Evolutionary conservation across 2,113 vertebrate species (phyloP), one percentile per base, ranked within the genome.

Genomic region (Rhabdomys dilectus): DNA sequence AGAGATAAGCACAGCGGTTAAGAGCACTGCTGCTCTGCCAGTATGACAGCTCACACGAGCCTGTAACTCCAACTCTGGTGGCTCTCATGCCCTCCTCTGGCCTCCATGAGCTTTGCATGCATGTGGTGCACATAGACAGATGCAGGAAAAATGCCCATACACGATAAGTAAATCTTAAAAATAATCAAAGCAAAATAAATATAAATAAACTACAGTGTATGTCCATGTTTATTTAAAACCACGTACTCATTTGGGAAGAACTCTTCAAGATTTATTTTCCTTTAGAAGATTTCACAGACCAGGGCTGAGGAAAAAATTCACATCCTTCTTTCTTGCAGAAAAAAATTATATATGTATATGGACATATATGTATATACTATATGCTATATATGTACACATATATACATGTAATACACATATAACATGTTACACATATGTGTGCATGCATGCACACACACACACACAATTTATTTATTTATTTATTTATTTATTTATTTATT

Each of bases 281-380:
- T 93, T 96, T 39, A 73, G 70, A 96, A 94, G n/a, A 56, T 26
- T 66, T 92, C 24, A 39, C 24, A 62, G 62, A 62, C 36, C 24
- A 62, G 62, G 62, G 34, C 51, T 95, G 56, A 93, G 95, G 88
- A 98, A 88, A 88, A 97, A 51, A 87, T 36, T 72, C 7, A 48
- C 42, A 3, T 95, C 60, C 64, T 15, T 53, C 51, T 17, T 34
- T 53, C 75, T 94, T 76, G 68, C 92, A 90, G 85, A 95, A 84
- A 86, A 86, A 93, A 96, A 82, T 85, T 78, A 31, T 5, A 42
- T 10, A 76, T 22, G 42, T 39, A 39, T 8, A 39, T 39, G n/a
- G 3, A 72, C 7, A 42, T 26, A 2, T 5, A 29, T 45, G 5
- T 2, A 15, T 45, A 76, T 48, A 13, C 29, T 3, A 76, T 15